A percentile compares a stretch with the other conserved stretches of the same genome.
phyloP scores from a whole-genome alignment of 2,113 vertebrate species.

The Nothobranchius furzeri region DNA sequence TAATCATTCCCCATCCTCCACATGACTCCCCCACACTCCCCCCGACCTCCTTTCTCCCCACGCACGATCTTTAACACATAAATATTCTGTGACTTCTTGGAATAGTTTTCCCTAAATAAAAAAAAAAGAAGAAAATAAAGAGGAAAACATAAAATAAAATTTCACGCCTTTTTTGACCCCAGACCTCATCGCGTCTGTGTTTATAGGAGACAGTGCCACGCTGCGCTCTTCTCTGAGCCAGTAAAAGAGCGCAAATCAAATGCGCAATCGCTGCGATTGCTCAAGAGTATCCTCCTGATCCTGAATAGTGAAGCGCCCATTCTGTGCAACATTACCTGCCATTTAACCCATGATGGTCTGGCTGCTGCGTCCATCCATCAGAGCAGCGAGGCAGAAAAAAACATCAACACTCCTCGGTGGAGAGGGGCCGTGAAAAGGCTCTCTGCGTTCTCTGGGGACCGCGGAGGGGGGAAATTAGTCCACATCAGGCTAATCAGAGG shows the following conservation, averaged over 20 bases:
- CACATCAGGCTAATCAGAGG: slow-evolving; percentile 70
- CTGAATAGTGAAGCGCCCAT: background rate
- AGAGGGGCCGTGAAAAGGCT: slow-evolving; percentile 80
- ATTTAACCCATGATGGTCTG: slow-evolving; percentile 73
- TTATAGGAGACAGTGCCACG: no score
- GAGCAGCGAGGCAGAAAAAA: slow-evolving; percentile 86
- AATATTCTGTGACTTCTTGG: no score
- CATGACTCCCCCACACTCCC: background rate
- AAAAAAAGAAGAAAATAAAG: no score
- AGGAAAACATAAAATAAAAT: background rate
- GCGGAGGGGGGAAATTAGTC: slow-evolving; percentile 71
- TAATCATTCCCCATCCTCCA: slow-evolving; percentile 13
- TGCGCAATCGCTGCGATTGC: background rate
- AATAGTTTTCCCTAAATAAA: no score
- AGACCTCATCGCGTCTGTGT: background rate
- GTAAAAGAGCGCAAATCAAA: slow-evolving; percentile 14
- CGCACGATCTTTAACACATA: no score
- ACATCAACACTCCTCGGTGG: slow-evolving; percentile 84
- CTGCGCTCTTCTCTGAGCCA: slow-evolving; percentile 1
- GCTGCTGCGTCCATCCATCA: slow-evolving; percentile 66
- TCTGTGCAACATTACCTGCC: slow-evolving; percentile 20
- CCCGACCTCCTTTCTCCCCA: background rate
- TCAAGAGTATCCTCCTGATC: background rate
- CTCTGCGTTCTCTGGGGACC: slow-evolving; percentile 71
- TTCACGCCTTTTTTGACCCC: background rate